phyloP scores from a whole-genome alignment of 2,888 invertebrate genomes.

The Philopedon plagiatum region DNA sequence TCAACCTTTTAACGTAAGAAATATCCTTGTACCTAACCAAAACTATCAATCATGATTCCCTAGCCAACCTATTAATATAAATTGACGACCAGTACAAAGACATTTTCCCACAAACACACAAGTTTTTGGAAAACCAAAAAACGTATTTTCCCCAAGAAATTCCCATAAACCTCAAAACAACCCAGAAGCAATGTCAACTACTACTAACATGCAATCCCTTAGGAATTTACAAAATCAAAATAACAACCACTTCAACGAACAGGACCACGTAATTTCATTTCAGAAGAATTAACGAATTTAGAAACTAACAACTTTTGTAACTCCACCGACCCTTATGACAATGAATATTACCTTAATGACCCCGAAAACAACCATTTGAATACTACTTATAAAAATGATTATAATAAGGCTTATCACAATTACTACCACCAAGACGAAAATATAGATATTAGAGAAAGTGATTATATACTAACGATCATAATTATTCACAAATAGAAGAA shows the following conservation, averaged over 20 bases:
- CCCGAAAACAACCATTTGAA: too few species aligned
- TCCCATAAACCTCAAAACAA: slow-evolving; percentile 2
- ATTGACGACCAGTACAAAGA: background rate
- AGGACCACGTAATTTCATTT: slow-evolving; percentile 1
- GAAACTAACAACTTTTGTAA: background rate
- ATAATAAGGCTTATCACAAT: too few species aligned
- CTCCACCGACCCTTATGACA: too few species aligned
- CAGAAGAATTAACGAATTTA: slow-evolving; percentile 23
- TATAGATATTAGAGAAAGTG: too few species aligned
- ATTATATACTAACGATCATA: too few species aligned
- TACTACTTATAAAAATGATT: too few species aligned
- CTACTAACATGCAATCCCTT: background rate
- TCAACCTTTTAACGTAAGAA: background rate
- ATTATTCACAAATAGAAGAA: too few species aligned
- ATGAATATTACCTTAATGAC: too few species aligned
- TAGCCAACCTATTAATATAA: background rate
- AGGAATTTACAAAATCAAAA: background rate
- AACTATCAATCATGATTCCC: background rate
- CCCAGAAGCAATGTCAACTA: background rate
- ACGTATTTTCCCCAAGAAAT: background rate
- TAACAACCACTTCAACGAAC: background rate
- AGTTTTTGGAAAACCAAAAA: background rate
- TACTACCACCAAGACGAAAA: too few species aligned
- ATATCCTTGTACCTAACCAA: too few species aligned
- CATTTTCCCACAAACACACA: background rate